Evolutionary conservation across 2,888 invertebrate species (phyloP), one percentile per base, ranked within the genome.

Genomic region (Cyaniris semiargus): DNA sequence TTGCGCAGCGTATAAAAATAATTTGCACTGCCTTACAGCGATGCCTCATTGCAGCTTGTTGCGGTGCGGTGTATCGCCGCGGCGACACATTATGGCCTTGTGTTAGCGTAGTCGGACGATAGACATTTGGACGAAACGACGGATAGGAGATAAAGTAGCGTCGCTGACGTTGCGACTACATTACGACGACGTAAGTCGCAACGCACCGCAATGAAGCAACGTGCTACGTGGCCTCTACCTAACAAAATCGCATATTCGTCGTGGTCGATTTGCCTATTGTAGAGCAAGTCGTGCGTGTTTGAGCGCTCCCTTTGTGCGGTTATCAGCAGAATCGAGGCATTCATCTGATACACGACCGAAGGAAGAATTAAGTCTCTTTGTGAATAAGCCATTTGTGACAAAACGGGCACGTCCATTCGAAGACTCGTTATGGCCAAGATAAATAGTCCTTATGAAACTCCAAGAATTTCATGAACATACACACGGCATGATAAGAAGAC

Each of bases 231-330:
- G 21, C 21, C 2, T n/a, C 58, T 58, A 58, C 8, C 66, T 31
- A 31, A 66, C 66, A 66, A 31, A 66, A 66, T 66, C 27, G 66
- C 66, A 31, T 66, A 21, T 31, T 66, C 66, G 66, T 66, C 27
- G 66, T 72, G 23, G 72, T 74, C 53, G 74, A 74, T 74, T 74
- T 74, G 74, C 48, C 74, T 74, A 48, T 74, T 74, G 53, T 27
- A 27, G 53, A 53, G 53, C 23, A 18, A 48, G 74, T 74, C 74
- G 74, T 74, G 74, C 74, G 72, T 44, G 38, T 72, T 72, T 23
- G 21, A 72, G 72, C 53, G 74, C 21, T 74, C 15, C 48, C 74
- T 74, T 74, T 74, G 53, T 74, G 27, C 53, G 18, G 23, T 74
- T 74, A 74, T 74, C 74, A 18, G 18, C 15, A 74, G 27, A 15